Conservation (phyloP, 2,113 vertebrate species). For the Eolophus roseicapilla region DNA sequence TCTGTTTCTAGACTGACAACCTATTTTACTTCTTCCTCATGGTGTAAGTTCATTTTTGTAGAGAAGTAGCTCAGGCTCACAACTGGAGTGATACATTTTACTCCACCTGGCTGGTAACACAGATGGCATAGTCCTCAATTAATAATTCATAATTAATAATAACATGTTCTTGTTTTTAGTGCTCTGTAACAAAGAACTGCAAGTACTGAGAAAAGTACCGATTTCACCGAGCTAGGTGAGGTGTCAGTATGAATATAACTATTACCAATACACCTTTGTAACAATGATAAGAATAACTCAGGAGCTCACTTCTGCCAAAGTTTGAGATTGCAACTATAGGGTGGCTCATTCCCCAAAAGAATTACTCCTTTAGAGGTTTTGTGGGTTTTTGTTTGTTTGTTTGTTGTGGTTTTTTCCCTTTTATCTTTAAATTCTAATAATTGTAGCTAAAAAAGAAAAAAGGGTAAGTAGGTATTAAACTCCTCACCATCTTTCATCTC, state of each 20-base stretch:
- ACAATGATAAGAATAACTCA: neutral
- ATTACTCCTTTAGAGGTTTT: neutral
- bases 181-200: neutral
- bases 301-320: neutral
- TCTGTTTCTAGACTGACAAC: neutral
- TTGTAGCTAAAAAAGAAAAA: neutral
- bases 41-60: neutral
- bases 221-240: accelerated
- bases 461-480: neutral
- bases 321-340: neutral
- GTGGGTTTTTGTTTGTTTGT: neutral
- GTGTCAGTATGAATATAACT: neutral
- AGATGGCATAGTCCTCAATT: neutral
- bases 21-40: neutral
- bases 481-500: neutral
- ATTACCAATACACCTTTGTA: neutral
- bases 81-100: neutral
- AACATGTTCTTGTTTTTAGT: neutral
- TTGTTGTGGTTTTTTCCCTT: neutral
- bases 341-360: neutral
- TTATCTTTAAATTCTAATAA: neutral
- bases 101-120: neutral
- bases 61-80: neutral
- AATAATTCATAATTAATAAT: neutral
- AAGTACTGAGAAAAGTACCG: neutral